These are phyloP conservation scores for Conus canariensis DNA, from an alignment of 2,888 invertebrate genomes.

Conservation along the genomic window DNA sequence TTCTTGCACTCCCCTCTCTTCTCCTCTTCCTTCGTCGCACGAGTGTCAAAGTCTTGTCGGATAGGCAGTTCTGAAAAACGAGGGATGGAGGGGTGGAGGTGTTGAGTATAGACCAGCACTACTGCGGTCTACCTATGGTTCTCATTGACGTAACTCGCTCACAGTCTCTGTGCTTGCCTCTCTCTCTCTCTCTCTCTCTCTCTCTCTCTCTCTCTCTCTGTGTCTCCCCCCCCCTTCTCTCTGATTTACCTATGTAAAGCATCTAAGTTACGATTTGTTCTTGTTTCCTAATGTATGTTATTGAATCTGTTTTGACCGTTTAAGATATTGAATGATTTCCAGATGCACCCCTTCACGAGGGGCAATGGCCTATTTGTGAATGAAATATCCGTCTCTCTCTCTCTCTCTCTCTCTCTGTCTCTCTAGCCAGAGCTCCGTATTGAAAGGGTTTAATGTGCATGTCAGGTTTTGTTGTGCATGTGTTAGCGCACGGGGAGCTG, in stretches of 20 bases:
- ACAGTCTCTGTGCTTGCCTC: too few species aligned
- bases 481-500: not conserved
- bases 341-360: not conserved
- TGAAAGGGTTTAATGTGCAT: not conserved
- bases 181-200: not conserved
- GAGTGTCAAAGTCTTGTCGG: too few species aligned
- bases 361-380: too few species aligned
- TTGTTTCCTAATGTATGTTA: too few species aligned
- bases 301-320: too few species aligned
- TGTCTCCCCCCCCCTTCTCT: not conserved
- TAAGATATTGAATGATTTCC: too few species aligned
- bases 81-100: too few species aligned
- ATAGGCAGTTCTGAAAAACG: too few species aligned
- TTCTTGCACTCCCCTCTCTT: not conserved
- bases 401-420: conserved; percentile 13
- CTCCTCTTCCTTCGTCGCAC: not conserved
- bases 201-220: conserved; percentile 4
- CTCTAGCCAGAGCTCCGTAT: not conserved
- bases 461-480: not conserved
- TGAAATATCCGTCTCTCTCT: not conserved
- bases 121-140: not conserved
- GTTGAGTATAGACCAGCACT: too few species aligned
- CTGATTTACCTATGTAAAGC: too few species aligned
- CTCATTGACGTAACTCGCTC: too few species aligned
- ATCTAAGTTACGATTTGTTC: too few species aligned